Percentiles rank a stretch among this genome's conserved stretches.
phyloP scores from a whole-genome alignment of 1,140 invertebrate species.

The Drosophila dunni region DNA sequence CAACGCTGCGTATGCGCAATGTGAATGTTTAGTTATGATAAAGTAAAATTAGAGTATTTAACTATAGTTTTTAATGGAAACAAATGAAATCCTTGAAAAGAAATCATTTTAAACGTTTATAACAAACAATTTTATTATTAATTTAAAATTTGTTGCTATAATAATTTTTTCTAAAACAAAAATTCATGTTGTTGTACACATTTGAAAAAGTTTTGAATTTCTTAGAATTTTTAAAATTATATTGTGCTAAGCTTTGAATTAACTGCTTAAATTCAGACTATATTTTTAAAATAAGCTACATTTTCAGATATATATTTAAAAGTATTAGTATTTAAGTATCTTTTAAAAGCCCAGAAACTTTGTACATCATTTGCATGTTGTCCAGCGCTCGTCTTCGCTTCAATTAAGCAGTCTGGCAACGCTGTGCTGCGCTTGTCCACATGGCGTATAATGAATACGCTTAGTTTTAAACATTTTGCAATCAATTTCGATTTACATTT shows the following conservation, averaged over 20 bases:
- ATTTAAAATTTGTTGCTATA: neutral
- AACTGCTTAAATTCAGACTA: too few species aligned
- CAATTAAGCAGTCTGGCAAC: constrained; percentile 47
- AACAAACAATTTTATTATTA: too few species aligned
- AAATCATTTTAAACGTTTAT: too few species aligned
- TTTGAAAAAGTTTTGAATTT: neutral
- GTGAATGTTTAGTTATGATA: neutral
- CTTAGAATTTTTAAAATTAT: neutral
- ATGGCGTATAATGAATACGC: constrained; percentile 56
- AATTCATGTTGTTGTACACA: too few species aligned
- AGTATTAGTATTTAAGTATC: too few species aligned
- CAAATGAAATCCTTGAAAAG: too few species aligned
- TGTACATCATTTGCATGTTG: neutral
- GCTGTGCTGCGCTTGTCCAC: constrained; percentile 18
- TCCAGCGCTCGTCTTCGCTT: neutral
- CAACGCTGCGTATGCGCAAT: constrained; percentile 58
- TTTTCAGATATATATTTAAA: neutral
- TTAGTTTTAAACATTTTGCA: constrained; percentile 71
- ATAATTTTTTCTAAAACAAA: neutral
- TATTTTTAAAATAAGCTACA: neutral
- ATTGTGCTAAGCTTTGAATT: too few species aligned
- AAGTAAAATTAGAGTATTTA: neutral
- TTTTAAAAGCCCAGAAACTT: too few species aligned
- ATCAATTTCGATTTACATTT: constrained; percentile 81
- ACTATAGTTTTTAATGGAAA: too few species aligned